Conservation (phyloP, 2,113 vertebrate genomes). For the Pachyramphus minor region DNA sequence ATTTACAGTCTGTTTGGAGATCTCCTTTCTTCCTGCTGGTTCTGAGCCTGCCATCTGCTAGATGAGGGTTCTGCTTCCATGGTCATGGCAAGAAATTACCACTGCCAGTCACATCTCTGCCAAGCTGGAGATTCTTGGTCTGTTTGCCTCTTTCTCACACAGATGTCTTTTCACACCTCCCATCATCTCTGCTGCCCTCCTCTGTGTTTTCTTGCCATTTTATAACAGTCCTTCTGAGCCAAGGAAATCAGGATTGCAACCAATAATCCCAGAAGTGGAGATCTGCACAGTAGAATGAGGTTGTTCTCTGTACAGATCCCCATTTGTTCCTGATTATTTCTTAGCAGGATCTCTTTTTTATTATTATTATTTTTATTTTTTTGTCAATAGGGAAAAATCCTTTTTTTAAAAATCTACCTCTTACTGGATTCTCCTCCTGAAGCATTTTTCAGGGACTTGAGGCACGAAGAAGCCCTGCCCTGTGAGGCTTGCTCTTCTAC, state of each 20-base stretch:
- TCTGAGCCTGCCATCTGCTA: not conserved
- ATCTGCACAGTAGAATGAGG: not conserved
- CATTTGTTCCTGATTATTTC: not conserved
- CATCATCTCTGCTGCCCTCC: not conserved
- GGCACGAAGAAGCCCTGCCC: not conserved
- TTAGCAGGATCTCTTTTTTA: not conserved
- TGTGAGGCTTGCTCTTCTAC: not conserved
- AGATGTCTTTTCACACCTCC: not conserved
- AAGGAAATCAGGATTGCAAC: not conserved
- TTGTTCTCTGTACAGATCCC: not conserved
- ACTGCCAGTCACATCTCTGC: not conserved
- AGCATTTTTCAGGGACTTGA: not conserved
- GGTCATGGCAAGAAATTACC: not conserved
- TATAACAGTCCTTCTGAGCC: not conserved
- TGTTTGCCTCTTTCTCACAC: not conserved
- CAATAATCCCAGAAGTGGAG: not conserved
- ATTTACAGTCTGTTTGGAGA: not conserved
- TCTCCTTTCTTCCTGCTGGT: not conserved
- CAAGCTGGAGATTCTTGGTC: not conserved
- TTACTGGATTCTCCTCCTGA: not conserved
- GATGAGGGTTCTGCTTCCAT: not conserved
- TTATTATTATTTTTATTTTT: not conserved
- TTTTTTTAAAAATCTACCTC: not conserved
- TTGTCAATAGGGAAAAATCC: not conserved
- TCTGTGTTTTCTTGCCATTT: not conserved